Conservation (phyloP, 1,140 invertebrate species). For the Drosophila lacertosa region DNA sequence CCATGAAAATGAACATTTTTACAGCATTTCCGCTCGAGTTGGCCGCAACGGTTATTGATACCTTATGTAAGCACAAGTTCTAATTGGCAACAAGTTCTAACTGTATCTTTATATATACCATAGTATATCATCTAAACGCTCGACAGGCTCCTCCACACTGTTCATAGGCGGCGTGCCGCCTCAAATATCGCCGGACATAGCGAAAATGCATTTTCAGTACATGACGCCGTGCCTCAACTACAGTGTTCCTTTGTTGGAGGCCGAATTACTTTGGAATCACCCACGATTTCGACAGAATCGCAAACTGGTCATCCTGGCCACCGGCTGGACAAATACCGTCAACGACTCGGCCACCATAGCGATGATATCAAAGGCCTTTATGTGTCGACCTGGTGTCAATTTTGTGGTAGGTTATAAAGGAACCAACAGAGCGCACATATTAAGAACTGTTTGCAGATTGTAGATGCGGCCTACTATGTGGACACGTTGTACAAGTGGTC, state of each 20-base stretch:
- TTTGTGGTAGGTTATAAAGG: conserved; percentile 58
- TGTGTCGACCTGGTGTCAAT: conserved; percentile 69
- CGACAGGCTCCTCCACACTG: conserved; percentile 63
- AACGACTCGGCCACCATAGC: conserved; percentile 63
- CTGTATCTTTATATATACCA: too few species aligned
- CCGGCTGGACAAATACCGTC: conserved; percentile 72
- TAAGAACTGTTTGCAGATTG: conserved; percentile 33
- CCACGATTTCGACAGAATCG: conserved; percentile 51
- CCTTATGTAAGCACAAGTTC: conserved; percentile 49
- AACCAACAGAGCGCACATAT: neutral
- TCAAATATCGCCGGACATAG: conserved; percentile 66
- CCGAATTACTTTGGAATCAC: conserved; percentile 59
- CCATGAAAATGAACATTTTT: conserved; percentile 53
- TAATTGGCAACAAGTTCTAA: neutral
- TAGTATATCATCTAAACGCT: neutral
- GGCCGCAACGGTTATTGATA: conserved; percentile 48
- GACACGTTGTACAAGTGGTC: conserved; percentile 82
- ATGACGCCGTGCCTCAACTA: conserved; percentile 72
- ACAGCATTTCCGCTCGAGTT: conserved; percentile 58
- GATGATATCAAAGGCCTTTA: conserved; percentile 67
- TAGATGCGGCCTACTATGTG: conserved; percentile 75
- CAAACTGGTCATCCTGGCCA: conserved; percentile 70
- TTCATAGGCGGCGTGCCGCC: conserved; percentile 47
- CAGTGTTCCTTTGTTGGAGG: conserved; percentile 62
- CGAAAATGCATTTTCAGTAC: conserved; percentile 71